Percentiles rank a stretch among this genome's conserved stretches.
These are phyloP conservation scores for Cyprinodon tularosa DNA, from an alignment of 2,113 vertebrate species.

Conservation along the genomic window DNA sequence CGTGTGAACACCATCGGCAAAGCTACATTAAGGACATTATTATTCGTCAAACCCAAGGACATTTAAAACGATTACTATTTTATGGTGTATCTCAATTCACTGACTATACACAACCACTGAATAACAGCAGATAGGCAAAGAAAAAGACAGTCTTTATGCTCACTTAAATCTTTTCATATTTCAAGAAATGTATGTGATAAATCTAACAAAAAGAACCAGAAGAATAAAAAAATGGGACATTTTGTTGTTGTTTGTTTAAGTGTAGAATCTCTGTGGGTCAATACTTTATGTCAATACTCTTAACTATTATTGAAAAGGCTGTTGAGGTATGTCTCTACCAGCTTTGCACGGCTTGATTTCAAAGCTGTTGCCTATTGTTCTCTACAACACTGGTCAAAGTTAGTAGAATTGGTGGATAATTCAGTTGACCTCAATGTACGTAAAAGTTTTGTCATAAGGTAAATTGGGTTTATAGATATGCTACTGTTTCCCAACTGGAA, in stretches of 20 bases:
- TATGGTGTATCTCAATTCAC: neutral
- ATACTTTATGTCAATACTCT: too few relatives aligned
- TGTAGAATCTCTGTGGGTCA: too few relatives aligned
- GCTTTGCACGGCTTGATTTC: too few relatives aligned
- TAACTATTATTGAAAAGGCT: too few relatives aligned
- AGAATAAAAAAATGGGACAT: too few relatives aligned
- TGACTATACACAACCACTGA: neutral
- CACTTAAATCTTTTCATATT: neutral
- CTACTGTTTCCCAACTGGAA: too few relatives aligned
- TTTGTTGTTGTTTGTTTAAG: too few relatives aligned
- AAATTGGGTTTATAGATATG: neutral
- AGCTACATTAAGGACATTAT: constrained; percentile 37
- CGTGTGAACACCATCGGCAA: constrained; percentile 55
- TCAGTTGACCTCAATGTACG: neutral
- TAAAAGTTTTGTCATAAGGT: neutral
- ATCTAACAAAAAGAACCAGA: too few relatives aligned
- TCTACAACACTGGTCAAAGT: neutral
- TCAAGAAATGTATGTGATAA: too few relatives aligned
- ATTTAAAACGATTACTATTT: constrained; percentile 32
- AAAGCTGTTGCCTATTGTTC: neutral
- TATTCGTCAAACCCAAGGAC: constrained; percentile 29
- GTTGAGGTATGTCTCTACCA: too few relatives aligned
- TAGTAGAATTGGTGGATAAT: too few relatives aligned
- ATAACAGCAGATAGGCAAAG: neutral
- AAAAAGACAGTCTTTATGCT: neutral